Percentiles rank a stretch among this genome's conserved stretches.
These are phyloP conservation scores for Dermolepida albohirtum DNA, from an alignment of 2,888 invertebrate species.

Conservation along the genomic window DNA sequence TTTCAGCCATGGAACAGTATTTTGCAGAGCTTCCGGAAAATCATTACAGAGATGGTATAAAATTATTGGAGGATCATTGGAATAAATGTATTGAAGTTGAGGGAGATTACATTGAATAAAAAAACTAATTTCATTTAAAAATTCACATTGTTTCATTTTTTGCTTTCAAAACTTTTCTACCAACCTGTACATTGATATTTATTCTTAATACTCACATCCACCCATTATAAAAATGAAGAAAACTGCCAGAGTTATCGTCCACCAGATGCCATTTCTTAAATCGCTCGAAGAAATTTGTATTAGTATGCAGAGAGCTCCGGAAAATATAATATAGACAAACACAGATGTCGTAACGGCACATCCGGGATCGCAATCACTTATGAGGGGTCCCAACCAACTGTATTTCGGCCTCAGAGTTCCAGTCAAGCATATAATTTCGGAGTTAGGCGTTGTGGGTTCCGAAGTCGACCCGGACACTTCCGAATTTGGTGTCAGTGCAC, in stretches of 20 bases:
- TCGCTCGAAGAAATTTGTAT: slow-evolving; percentile 70
- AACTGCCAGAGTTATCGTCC: slow-evolving; percentile 75
- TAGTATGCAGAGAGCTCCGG: slow-evolving; percentile 77
- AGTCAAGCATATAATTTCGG: slow-evolving; percentile 69
- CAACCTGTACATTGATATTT: no score
- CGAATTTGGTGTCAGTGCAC: slow-evolving; percentile 57
- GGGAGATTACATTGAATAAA: no score
- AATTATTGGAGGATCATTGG: no score
- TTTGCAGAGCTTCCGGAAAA: no score
- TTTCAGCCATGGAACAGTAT: no score
- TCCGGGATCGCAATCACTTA: slow-evolving; percentile 82
- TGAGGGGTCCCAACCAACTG: slow-evolving; percentile 78
- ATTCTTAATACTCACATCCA: slow-evolving; percentile 69
- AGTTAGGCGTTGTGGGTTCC: slow-evolving; percentile 61
- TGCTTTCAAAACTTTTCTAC: no score
- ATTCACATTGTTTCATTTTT: no score
- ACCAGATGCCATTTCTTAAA: slow-evolving; percentile 71
- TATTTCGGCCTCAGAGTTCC: slow-evolving; percentile 83
- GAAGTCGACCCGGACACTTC: slow-evolving; percentile 62
- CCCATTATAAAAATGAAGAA: slow-evolving; percentile 73
- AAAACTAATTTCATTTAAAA: no score
- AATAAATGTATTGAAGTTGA: no score
- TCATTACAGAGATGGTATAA: background rate
- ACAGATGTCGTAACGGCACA: slow-evolving; percentile 80
- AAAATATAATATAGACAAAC: slow-evolving; percentile 74